phyloP scores from a whole-genome alignment of 2,113 vertebrate genomes.

The Psilopogon haemacephalus region DNA sequence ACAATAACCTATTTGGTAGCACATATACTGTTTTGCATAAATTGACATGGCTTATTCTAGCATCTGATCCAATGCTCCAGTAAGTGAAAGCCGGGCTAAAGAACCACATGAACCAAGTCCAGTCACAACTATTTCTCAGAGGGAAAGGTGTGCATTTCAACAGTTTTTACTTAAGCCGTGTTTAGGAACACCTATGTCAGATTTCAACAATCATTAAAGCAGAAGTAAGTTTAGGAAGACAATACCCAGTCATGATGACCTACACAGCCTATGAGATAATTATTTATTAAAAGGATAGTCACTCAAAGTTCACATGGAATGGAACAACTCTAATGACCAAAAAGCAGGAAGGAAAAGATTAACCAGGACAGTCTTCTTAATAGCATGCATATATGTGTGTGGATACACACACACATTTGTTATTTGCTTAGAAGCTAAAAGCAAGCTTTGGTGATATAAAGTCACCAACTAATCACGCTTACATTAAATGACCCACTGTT shows the following conservation, averaged over 20 bases:
- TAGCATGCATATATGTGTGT: background rate
- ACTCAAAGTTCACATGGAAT: background rate
- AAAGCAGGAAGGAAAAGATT: background rate
- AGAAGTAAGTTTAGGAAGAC: background rate
- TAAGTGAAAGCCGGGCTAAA: background rate
- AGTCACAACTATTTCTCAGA: background rate
- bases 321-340: background rate
- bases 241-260: background rate
- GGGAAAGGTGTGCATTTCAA: background rate
- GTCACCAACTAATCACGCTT: background rate
- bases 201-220: background rate
- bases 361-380: background rate
- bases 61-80: background rate
- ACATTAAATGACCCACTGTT: slow-evolving; percentile 29
- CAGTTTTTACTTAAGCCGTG: background rate
- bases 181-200: background rate
- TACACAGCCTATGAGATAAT: background rate
- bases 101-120: background rate
- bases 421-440: slow-evolving; percentile 16
- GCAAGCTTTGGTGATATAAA: background rate
- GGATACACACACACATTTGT: background rate
- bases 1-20: background rate
- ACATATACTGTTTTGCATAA: background rate
- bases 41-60: background rate
- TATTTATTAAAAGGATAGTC: background rate